These are phyloP conservation scores for Drosophila mulleri DNA, from an alignment of 2,888 invertebrate genomes.

Conservation along the genomic window DNA sequence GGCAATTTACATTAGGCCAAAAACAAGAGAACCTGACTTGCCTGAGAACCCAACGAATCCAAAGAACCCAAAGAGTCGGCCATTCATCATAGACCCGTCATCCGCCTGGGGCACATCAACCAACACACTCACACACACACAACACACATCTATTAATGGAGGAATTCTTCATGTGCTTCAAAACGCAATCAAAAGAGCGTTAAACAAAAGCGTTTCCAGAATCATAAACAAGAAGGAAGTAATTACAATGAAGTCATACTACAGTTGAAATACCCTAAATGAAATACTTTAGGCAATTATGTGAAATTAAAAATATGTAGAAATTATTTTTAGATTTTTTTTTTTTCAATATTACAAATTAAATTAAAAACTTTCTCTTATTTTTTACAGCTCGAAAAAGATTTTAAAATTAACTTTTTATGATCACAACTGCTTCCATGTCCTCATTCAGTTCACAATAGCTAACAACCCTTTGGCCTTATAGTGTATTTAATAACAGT, in stretches of 20 bases:
- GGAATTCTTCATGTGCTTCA: slow-evolving; percentile 28
- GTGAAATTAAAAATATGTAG: too few species aligned
- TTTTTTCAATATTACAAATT: not conserved
- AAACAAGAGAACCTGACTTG: slow-evolving; percentile 16
- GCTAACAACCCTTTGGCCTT: not conserved
- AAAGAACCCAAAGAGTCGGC: slow-evolving; percentile 22
- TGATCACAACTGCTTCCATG: not conserved
- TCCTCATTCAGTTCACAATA: not conserved
- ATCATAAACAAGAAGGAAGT: slow-evolving; percentile 40
- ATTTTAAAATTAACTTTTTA: too few species aligned
- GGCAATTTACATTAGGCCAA: slow-evolving; percentile 66
- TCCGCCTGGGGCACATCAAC: slow-evolving; percentile 21
- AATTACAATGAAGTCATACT: slow-evolving; percentile 21
- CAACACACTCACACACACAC: slow-evolving; percentile 12
- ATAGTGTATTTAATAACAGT: slow-evolving; percentile 3
- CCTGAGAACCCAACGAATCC: slow-evolving; percentile 20
- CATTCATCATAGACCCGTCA: slow-evolving; percentile 50
- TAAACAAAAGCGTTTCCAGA: slow-evolving; percentile 46
- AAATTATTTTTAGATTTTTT: not conserved
- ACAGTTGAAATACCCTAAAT: slow-evolving; percentile 16
- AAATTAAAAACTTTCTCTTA: too few species aligned
- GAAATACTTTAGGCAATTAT: not conserved
- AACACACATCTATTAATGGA: slow-evolving; percentile 14
- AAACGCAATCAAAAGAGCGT: slow-evolving; percentile 50
- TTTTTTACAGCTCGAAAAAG: too few species aligned